Percentiles rank a stretch among this genome's conserved stretches.
phyloP scores from a whole-genome alignment of 2,888 invertebrate species.

The Limnephilus lunatus region DNA sequence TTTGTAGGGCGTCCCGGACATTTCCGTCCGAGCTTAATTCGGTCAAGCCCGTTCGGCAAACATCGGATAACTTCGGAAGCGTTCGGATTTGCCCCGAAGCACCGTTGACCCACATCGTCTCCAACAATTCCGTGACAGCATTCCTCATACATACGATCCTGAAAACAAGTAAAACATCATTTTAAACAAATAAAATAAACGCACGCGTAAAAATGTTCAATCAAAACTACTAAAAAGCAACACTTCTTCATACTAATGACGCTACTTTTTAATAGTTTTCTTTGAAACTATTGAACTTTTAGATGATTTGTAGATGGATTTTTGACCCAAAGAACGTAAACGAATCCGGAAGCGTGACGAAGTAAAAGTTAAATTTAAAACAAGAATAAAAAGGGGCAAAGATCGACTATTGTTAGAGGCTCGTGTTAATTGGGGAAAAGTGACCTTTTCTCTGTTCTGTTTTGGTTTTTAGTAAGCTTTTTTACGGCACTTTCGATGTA shows the following conservation, averaged over 20 bases:
- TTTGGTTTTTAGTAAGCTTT: neutral
- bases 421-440: neutral
- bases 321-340: constrained; percentile 29
- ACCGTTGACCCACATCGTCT: neutral
- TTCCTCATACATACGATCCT: constrained; percentile 20
- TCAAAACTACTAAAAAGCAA: neutral
- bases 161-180: neutral
- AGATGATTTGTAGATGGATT: neutral
- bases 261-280: neutral
- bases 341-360: constrained; percentile 18
- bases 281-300: neutral
- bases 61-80: neutral
- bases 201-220: neutral
- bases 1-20: constrained; percentile 29
- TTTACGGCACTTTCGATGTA: neutral
- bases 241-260: neutral
- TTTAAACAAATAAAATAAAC: neutral
- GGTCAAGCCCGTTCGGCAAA: constrained; percentile 27
- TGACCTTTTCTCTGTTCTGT: neutral
- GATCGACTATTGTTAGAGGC: neutral
- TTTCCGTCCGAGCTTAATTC: constrained; percentile 21
- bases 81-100: constrained; percentile 27
- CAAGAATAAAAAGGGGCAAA: constrained; percentile 13
- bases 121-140: constrained; percentile 36
- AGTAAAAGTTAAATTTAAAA: constrained; percentile 31